A percentile compares a stretch with the other conserved stretches of the same genome.
phyloP scores from a whole-genome alignment of 2,113 vertebrate genomes.

The Oostethus manadensis region DNA sequence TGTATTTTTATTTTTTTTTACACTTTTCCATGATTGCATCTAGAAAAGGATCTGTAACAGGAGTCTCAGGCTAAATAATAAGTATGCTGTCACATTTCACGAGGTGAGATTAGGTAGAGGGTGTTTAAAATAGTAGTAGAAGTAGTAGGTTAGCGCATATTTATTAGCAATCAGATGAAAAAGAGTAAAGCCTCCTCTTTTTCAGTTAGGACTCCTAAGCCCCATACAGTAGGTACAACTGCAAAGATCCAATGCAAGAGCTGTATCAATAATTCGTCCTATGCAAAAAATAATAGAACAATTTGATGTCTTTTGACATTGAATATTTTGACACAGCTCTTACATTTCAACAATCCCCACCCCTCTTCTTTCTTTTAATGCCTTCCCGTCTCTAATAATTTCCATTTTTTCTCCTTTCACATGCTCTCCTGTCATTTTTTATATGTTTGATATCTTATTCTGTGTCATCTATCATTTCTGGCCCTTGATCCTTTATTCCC shows the following conservation, averaged over 20 bases:
- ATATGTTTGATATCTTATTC: constrained; percentile 46
- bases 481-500: constrained; percentile 49
- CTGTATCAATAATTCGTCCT: too few species aligned
- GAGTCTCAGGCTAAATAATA: constrained; percentile 68
- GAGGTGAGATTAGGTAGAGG: constrained; percentile 68
- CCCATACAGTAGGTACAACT: too few species aligned
- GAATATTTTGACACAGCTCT: too few species aligned
- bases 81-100: constrained; percentile 68
- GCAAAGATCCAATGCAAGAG: too few species aligned
- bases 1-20: neutral
- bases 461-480: constrained; percentile 9
- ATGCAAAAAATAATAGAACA: too few species aligned
- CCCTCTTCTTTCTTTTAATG: constrained; percentile 3
- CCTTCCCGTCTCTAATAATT: constrained; percentile 12
- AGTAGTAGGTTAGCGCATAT: neutral
- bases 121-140: constrained; percentile 9
- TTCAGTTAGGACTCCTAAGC: too few species aligned
- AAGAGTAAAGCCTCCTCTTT: too few species aligned
- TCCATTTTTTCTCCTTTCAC: constrained; percentile 7
- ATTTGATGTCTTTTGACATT: too few species aligned
- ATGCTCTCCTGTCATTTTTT: constrained; percentile 3
- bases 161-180: neutral
- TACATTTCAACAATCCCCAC: too few species aligned
- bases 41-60: constrained; percentile 71
- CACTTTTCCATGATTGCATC: constrained; percentile 26